phyloP scores from a whole-genome alignment of 2,888 invertebrate genomes.

The Drosophila nigricruria region DNA sequence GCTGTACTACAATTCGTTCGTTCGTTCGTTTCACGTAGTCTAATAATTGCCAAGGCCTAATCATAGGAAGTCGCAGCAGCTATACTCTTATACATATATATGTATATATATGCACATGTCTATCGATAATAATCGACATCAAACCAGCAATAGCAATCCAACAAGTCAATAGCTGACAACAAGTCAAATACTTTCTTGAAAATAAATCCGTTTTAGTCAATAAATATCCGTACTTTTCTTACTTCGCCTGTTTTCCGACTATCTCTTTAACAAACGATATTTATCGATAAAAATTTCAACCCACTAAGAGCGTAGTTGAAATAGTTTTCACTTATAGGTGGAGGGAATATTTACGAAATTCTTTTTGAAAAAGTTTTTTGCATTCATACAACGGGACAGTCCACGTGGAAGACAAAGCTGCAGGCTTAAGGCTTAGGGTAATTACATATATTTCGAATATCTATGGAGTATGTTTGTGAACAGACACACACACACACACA shows the following conservation, averaged over 20 bases:
- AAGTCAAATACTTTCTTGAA: no score
- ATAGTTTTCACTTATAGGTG: not conserved
- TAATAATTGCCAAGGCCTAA: conserved; percentile 8
- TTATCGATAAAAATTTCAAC: no score
- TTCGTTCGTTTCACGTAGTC: conserved; percentile 6
- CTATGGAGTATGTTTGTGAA: not conserved
- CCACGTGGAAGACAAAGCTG: conserved; percentile 8
- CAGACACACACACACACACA: not conserved
- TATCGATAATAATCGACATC: no score
- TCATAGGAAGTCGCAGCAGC: not conserved
- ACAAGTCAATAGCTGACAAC: no score
- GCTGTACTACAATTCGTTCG: conserved; percentile 20
- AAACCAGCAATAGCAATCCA: no score
- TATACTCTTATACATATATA: not conserved
- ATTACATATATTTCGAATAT: not conserved
- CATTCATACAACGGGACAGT: conserved; percentile 1
- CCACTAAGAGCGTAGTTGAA: not conserved
- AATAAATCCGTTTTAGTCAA: no score
- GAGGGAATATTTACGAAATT: not conserved
- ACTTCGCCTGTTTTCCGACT: no score
- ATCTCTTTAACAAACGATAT: no score
- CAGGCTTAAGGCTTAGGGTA: not conserved
- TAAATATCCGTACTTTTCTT: no score
- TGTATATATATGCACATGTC: no score
- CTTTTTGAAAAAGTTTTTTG: not conserved